Conservation (phyloP, 64 coral and sea anemone species). For the Anthopleura sola region DNA sequence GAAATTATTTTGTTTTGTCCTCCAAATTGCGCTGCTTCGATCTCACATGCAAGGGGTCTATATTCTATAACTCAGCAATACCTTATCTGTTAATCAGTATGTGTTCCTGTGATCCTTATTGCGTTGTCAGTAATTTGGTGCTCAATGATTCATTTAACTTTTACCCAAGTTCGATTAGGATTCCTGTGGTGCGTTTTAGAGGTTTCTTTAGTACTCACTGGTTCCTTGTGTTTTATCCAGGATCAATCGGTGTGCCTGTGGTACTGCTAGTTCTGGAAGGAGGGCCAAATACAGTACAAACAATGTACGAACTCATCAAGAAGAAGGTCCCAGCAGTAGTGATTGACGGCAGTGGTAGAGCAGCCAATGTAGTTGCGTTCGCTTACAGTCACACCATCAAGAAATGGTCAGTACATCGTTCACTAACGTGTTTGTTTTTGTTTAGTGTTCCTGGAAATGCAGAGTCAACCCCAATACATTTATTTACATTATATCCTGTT, state of each 20-base stretch:
- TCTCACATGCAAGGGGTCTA: too few relatives aligned
- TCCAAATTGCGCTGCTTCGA: too few relatives aligned
- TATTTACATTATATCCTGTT: background rate
- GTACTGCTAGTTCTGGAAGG: conserved; percentile 93
- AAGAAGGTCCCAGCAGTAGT: conserved; percentile 98
- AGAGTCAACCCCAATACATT: too few relatives aligned
- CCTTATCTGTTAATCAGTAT: background rate
- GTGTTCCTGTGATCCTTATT: too few relatives aligned
- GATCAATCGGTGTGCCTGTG: conserved; percentile 96
- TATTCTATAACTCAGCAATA: background rate
- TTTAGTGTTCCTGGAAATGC: too few relatives aligned
- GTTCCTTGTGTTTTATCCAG: conserved; percentile 20
- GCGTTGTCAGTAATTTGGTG: too few relatives aligned
- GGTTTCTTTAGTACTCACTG: too few relatives aligned
- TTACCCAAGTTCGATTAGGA: too few relatives aligned
- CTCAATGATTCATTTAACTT: too few relatives aligned
- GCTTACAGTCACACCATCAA: conserved; percentile 91
- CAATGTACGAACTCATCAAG: conserved; percentile 93
- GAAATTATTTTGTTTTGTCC: too few relatives aligned
- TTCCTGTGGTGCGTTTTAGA: too few relatives aligned
- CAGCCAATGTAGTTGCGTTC: conserved; percentile 87
- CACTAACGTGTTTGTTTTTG: too few relatives aligned
- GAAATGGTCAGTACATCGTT: conserved; percentile 43
- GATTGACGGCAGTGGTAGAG: conserved; percentile 97
- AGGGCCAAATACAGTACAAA: conserved; percentile 83